Evolutionary conservation across 1,140 invertebrate genomes (phyloP), one percentile per base, ranked within the genome.

Genomic region (Phymorhynchus buccinoides): DNA sequence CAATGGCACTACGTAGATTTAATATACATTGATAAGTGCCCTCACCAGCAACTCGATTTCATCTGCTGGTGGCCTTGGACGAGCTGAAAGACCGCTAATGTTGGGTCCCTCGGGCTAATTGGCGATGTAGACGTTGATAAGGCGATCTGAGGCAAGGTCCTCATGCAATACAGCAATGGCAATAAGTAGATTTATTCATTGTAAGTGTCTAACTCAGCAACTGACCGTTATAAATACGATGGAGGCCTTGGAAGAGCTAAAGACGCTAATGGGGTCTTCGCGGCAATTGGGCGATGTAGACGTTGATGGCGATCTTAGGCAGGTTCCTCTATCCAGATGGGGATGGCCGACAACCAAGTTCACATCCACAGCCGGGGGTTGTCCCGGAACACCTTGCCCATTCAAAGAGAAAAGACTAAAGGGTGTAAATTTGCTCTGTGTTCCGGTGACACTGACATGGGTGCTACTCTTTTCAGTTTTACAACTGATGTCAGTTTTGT

Each of bases 41-140:
- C n/a, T n/a, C n/a, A n/a, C n/a, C n/a, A 14, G 71, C 3, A 48
- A 81, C 80, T 71, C 84, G 62, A 7, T 89, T 52, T 22, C 91
- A 87, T 1, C 91, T 84, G 14, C 91, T 83, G 44, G 84, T 82
- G 9, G 91, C 90, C 71, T 91, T 91, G 18, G 87, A 86, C n/a
- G 9, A 91, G 85, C 86, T 92, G 90, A 80, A 91, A 90, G 79
- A 90, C n/a, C 88, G 77, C 90, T 92, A 71, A 91, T n/a, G n/a
- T n/a, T 90, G 0, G 89, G 89, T 62, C 90, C 90, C 78, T 92
- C 91, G 14, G 90, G 88, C 80, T 90, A 92, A 1, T 87, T 52
- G 18, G 88, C 88, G 62, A 91, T 90, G 37, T 87, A 84, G 62
- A 91, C 87, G 83, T 89, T 90, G 9, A 91, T 88, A n/a, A n/a